Conservation (phyloP, 2,797 vertebrate genomes). For the Lepilemur ruficaudatus region DNA sequence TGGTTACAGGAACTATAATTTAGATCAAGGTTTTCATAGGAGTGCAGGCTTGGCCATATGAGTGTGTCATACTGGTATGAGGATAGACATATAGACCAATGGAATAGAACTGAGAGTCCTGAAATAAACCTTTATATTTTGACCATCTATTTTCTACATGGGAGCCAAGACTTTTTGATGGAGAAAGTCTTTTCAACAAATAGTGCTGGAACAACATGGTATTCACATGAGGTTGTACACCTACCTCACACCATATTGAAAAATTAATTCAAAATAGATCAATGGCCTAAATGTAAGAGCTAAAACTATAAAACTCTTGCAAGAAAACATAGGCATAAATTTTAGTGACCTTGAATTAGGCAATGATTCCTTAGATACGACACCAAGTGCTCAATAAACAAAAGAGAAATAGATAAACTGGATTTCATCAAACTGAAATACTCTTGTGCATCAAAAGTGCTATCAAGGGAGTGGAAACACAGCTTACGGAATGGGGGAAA, state of each 20-base stretch:
- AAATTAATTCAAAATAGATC: neutral
- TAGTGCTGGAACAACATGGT: neutral
- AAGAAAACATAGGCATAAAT: constrained; percentile 10
- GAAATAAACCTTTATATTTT: neutral
- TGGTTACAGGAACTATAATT: neutral
- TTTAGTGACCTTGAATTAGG: neutral
- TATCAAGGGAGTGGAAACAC: constrained; percentile 15
- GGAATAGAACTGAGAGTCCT: neutral
- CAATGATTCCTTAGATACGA: neutral
- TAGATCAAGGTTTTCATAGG: neutral
- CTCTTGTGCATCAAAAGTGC: neutral
- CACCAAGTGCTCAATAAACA: neutral
- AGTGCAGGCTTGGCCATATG: neutral
- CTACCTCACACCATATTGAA: neutral
- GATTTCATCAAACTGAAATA: neutral
- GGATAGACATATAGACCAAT: neutral
- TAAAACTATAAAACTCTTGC: neutral
- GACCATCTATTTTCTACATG: neutral
- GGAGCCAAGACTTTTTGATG: neutral
- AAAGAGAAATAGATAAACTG: neutral
- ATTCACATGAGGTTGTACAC: neutral
- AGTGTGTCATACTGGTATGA: neutral
- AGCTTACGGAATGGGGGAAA: neutral
- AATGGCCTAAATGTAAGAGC: neutral
- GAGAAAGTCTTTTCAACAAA: neutral